phyloP scores from a whole-genome alignment of 1,140 invertebrate species.

The Scylla paramamosain region DNA sequence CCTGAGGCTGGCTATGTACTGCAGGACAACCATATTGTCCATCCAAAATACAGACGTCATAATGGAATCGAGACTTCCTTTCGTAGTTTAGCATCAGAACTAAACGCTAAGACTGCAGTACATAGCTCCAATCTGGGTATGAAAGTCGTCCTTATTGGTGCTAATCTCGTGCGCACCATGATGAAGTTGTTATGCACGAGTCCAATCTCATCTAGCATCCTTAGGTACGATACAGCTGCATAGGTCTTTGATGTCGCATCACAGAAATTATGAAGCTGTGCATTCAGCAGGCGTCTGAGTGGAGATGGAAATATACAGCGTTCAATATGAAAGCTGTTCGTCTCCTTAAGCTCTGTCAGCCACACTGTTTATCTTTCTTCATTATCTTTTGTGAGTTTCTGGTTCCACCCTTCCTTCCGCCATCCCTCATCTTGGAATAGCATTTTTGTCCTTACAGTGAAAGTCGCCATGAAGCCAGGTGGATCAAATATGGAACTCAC shows the following conservation, averaged over 20 bases:
- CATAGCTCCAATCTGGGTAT: background rate
- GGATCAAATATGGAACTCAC: too few species aligned
- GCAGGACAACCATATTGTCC: slow-evolving; percentile 25
- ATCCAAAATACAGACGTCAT: background rate
- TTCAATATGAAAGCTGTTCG: background rate
- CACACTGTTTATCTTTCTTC: background rate
- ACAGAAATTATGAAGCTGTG: slow-evolving; percentile 21
- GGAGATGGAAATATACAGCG: background rate
- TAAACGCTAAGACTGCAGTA: background rate
- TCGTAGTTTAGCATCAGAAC: too few species aligned
- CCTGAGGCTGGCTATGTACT: background rate
- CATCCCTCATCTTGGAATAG: slow-evolving; percentile 3
- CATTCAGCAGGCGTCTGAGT: background rate
- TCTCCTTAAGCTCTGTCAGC: background rate
- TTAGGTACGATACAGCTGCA: background rate
- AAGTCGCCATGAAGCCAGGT: too few species aligned
- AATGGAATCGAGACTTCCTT: too few species aligned
- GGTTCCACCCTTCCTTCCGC: slow-evolving; percentile 16
- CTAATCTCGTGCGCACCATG: background rate
- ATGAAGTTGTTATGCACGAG: background rate
- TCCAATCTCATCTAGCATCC: background rate
- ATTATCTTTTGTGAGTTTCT: background rate
- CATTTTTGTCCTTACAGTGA: slow-evolving; percentile 24
- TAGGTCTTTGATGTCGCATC: background rate
- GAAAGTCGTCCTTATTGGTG: background rate